Conservation (phyloP, 2,888 invertebrate species). For the Acanthopleura granulata region DNA sequence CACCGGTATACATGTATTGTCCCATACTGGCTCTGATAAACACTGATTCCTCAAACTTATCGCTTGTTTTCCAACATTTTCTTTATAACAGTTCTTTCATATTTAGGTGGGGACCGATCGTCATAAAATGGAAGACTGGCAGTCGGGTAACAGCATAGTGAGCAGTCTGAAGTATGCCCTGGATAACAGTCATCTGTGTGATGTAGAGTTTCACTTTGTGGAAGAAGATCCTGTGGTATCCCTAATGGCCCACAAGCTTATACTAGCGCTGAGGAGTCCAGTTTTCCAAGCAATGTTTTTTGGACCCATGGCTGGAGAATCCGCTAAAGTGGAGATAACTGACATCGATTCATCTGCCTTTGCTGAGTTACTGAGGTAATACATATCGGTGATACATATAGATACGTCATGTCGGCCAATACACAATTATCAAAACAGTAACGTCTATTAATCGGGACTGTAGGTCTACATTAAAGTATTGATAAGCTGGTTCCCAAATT, state of each 20-base stretch:
- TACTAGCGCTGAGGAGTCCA: neutral
- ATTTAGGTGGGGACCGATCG: neutral
- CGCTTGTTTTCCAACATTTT: too few relatives aligned
- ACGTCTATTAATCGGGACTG: too few relatives aligned
- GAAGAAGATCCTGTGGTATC: neutral
- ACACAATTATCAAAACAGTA: neutral
- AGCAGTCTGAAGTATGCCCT: neutral
- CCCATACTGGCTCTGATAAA: too few relatives aligned
- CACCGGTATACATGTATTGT: too few relatives aligned
- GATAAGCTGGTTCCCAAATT: too few relatives aligned
- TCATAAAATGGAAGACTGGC: neutral
- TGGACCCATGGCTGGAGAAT: neutral
- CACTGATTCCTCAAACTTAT: too few relatives aligned
- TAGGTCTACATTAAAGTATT: too few relatives aligned
- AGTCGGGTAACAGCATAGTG: neutral
- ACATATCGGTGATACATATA: too few relatives aligned
- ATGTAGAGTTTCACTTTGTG: neutral
- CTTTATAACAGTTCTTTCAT: too few relatives aligned
- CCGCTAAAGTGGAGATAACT: neutral
- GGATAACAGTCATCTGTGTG: neutral
- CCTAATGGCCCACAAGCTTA: neutral
- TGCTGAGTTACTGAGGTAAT: neutral
- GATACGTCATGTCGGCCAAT: too few relatives aligned
- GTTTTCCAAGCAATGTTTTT: conserved; percentile 1
- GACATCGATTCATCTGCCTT: neutral